phyloP scores from a whole-genome alignment of 2,888 invertebrate genomes.

The Troides helena region DNA sequence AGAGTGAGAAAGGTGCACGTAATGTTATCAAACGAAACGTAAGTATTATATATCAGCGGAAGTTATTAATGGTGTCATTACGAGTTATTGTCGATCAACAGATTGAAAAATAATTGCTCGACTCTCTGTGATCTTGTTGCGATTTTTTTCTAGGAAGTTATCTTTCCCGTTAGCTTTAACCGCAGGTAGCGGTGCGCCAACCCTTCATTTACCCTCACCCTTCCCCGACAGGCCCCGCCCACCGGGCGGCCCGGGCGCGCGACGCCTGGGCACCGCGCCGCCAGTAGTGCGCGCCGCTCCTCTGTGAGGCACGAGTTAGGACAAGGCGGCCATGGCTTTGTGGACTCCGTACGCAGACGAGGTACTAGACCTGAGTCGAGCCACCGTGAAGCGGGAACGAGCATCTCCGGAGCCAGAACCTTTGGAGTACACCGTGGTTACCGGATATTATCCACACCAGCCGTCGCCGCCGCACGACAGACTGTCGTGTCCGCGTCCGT shows the following conservation, averaged over 20 bases:
- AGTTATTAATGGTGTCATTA: no score
- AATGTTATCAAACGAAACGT: no score
- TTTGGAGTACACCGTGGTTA: constrained; percentile 20
- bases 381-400: constrained; percentile 45
- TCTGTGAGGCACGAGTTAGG: neutral
- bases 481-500: constrained; percentile 37
- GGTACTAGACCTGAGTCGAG: constrained; percentile 56
- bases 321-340: constrained; percentile 50
- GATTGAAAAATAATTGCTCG: no score
- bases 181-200: constrained; percentile 37
- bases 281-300: constrained; percentile 10
- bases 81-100: no score
- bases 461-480: constrained; percentile 32
- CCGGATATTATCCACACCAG: constrained; percentile 32
- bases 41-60: no score
- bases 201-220: constrained; percentile 31
- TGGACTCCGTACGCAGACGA: constrained; percentile 68
- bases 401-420: constrained; percentile 39
- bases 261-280: constrained; percentile 19
- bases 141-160: constrained; percentile 15
- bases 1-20: no score
- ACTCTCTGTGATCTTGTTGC: no score
- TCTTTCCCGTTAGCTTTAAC: constrained; percentile 37
- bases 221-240: constrained; percentile 23
- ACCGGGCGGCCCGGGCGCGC: constrained; percentile 1